Evolutionary conservation across 2,888 invertebrate genomes (phyloP), one percentile per base, ranked within the genome.

Genomic region (Thalpophila matura): DNA sequence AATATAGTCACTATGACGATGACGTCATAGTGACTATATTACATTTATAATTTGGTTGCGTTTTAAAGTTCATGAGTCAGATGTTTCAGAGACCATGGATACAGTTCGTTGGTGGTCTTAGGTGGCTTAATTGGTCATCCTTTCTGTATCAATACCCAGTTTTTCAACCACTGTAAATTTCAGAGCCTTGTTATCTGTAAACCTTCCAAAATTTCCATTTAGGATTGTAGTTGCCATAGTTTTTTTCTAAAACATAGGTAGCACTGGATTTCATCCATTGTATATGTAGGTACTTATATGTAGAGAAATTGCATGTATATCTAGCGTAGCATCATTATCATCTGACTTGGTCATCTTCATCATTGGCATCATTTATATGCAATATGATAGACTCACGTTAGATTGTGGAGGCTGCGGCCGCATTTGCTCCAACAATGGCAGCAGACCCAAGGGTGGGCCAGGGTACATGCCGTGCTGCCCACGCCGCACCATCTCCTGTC

Each of bases 371-470:
- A 9, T 18, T 24, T 38, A 4, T 18, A 26, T 37, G 18, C 14
- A 10, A 10, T 18, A 1, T 22, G 16, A 3, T 18, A 24, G 18
- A 80, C 91, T 90, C 77, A 94, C 94, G 75, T 93, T 94, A 12
- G 85, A 80, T 93, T 92, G 89, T 38, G 79, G 95, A 87, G 80
- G 95, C 50, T 92, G 93, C 31, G 91, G 92, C 80, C 87, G 82
- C 86, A 96, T 93, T 81, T 96, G 96, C 79, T 96, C 97, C 81
- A 97, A 90, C 74, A 97, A 95, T n/a, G 97, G 97, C 64, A 97
- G 93, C 80, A 97, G 96, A 86, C 96, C 96, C 61, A 97, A 94
- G 2, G 96, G 97, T 0, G 96, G 96, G 6, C 96, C 96, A 20
- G 95, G 95, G 87, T 92, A 96, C 71, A 95, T 66, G 1, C 91